Evolutionary conservation across 2,888 invertebrate species (phyloP), one percentile per base, ranked within the genome.

Genomic region (Microctonus hyperodae): DNA sequence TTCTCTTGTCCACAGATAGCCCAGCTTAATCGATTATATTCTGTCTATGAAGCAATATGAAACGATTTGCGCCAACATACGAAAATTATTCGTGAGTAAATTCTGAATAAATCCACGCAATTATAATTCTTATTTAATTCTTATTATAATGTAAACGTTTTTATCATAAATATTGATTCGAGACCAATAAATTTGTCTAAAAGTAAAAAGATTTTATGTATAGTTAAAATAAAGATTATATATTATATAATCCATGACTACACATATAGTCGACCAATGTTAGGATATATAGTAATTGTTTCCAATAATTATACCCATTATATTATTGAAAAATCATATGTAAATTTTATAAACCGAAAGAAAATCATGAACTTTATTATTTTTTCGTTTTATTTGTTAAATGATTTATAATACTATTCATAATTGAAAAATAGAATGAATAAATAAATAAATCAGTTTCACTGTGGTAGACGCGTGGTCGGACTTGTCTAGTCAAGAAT

Each of bases 401-500:
- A 37, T 37, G 9, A 37, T 37, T 37, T 11, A n/a, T n/a, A n/a
- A n/a, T n/a, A n/a, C n/a, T 22, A 25, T 48, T 35, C 28, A 55
- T 55, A 55, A 55, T 9, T n/a, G 25, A 31, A 55, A 16, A 31
- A 31, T 13, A 35, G 35, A 35, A 22, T 22, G n/a, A n/a, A n/a
- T 0, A 11, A 25, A 69, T 53, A 67, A 44, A 70, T 61, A 56
- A 40, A 60, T 63, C 65, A 64, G 60, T 63, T 64, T n/a, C 4
- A 13, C 37, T n/a, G n/a, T 4, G 22, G 11, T 10, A n/a, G 48
- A 58, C 64, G 70, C 69, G 67, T 70, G 72, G 70, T 68, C 69
- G 69, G 64, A 69, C 70, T 67, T 64, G 70, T 72, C 69, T 68
- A 66, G 68, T 44, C 56, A 16, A 64, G 62, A 55, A 62, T 70